A percentile compares a stretch with the other conserved stretches of the same genome.
Conservation (phyloP, 2,113 vertebrate species). For the Aptenodytes patagonicus region DNA sequence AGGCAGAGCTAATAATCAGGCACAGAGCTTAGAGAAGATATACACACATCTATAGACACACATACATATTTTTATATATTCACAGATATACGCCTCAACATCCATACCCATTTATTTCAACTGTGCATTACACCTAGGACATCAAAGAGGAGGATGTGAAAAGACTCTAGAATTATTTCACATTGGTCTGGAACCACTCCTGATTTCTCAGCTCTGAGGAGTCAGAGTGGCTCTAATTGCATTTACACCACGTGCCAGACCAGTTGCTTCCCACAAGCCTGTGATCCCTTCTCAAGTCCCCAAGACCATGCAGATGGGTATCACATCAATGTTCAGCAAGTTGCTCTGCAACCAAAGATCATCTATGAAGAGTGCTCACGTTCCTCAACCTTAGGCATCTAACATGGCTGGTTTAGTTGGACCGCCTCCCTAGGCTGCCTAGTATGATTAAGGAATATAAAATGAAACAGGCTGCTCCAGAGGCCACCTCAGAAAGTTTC, state of each 20-base stretch:
- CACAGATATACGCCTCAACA: not conserved
- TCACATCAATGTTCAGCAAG: not conserved
- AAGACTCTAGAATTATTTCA: not conserved
- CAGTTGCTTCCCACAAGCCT: not conserved
- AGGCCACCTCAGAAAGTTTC: not conserved
- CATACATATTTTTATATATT: not conserved
- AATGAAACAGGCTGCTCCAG: not conserved
- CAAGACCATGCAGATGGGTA: not conserved
- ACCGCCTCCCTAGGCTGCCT: not conserved
- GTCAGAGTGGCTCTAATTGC: not conserved
- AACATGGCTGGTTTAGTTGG: not conserved
- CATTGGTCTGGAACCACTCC: not conserved
- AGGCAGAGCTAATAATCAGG: not conserved
- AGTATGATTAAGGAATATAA: not conserved
- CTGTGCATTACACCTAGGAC: not conserved
- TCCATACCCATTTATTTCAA: not conserved
- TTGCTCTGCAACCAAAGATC: not conserved
- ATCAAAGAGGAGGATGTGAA: not conserved
- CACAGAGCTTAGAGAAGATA: not conserved
- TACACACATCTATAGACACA: not conserved
- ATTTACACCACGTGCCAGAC: not conserved
- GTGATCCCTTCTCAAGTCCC: not conserved
- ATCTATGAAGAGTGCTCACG: accelerated
- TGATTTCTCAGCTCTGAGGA: not conserved
- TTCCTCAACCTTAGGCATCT: not conserved